Conservation (phyloP, 2,888 invertebrate genomes). For the Doris montereyensis region DNA sequence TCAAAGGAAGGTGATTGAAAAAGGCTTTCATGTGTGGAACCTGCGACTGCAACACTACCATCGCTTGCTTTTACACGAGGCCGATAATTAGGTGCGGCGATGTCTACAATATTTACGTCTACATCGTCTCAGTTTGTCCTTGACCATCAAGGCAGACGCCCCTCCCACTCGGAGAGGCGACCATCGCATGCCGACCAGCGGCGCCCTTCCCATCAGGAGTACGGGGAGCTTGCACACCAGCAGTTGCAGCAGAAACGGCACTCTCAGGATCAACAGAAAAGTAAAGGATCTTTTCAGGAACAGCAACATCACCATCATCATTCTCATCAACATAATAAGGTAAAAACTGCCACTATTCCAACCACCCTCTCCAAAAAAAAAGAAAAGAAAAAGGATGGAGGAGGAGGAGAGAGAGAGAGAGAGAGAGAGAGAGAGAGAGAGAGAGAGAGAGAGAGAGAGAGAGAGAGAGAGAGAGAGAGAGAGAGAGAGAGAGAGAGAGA, state of each 20-base stretch:
- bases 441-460: neutral
- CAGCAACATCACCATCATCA: conserved; percentile 40
- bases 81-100: neutral
- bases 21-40: neutral
- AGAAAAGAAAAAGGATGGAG: neutral
- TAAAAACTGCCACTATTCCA: too few species aligned
- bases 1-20: too few species aligned
- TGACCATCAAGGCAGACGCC: conserved; percentile 44
- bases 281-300: conserved; percentile 21
- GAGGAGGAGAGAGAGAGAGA: neutral
- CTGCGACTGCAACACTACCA: neutral
- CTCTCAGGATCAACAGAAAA: conserved; percentile 27
- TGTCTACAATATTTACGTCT: conserved; percentile 47
- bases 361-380: too few species aligned
- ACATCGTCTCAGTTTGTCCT: conserved; percentile 49
- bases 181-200: conserved; percentile 33
- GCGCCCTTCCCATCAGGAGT: conserved; percentile 40
- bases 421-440: conserved; percentile 15
- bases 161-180: conserved; percentile 46
- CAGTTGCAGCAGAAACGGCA: conserved; percentile 19
- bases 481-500: conserved; percentile 5
- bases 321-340: too few species aligned
- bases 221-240: conserved; percentile 26
- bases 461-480: conserved; percentile 12
- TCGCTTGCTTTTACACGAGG: neutral